Evolutionary conservation across 2,113 vertebrate species (phyloP), one percentile per base, ranked within the genome.

Genomic region (Nanorana parkeri): DNA sequence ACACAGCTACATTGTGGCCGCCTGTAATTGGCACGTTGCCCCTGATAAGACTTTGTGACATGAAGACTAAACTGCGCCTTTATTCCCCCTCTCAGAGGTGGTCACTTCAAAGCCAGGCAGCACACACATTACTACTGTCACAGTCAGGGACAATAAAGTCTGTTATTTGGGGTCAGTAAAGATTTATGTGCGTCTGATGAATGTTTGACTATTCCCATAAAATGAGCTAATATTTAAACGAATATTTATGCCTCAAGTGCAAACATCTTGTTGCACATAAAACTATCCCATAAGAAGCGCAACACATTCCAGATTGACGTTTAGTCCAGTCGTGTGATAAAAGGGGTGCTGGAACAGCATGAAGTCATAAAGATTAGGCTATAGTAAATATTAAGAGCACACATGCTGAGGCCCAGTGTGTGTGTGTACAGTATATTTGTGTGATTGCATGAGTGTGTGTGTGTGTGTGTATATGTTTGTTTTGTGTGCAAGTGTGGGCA

Each of bases 11-110:
- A 61, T 64, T 63, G 58, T 77, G 63, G 74, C 60, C 60, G 74
- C 74, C 74, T 77, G 63, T 78, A 78, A 67, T 67, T 78, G 61
- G 47, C 76, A 78, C 76, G 67, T 65, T 23, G 63, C 63, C 76
- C 26, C 76, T 67, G 76, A 66, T 78, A 66, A 67, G 61, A 29
- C 63, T 16, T 67, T 78, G 47, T 78, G 63, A 78, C 61, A 67
- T 55, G 26, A 78, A 78, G 63, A 54, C 63, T 55, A 78, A 65
- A 78, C 61, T 52, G 41, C n/a, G 47, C 76, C 52, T 78, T 78
- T 78, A 66, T 32, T 52, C 76, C 47, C 58, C 58, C 24, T 78
- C 76, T 78, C 76, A 67, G 61, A 78, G 76, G 63, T 78, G 76
- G 76, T 67, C 76, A 78, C 51, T 66, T 78, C 63, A 78, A 78